Percentiles rank a stretch among this genome's conserved stretches.
These are phyloP conservation scores for Clistopyga incitator DNA, from an alignment of 2,888 invertebrate species.

Conservation along the genomic window DNA sequence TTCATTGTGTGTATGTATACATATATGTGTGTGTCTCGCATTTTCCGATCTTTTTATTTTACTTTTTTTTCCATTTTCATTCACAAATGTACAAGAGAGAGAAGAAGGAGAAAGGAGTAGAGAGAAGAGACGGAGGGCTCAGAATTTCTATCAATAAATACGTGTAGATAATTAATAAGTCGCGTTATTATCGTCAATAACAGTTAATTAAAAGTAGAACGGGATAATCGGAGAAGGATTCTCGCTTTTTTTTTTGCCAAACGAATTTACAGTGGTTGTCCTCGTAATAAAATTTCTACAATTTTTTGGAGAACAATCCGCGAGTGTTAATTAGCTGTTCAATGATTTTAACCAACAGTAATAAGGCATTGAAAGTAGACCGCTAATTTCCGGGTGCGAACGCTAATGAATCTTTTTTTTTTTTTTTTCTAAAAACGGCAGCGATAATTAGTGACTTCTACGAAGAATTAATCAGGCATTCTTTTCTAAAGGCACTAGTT, in stretches of 20 bases:
- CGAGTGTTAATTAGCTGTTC: neutral
- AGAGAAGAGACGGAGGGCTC: slow-evolving; percentile 18
- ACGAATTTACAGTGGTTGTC: neutral
- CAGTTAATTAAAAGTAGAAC: slow-evolving; percentile 74
- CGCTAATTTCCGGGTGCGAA: too few species aligned
- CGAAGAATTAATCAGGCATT: too few species aligned
- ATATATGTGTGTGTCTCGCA: slow-evolving; percentile 3
- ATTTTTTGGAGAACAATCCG: neutral
- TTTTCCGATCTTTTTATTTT: slow-evolving; percentile 17
- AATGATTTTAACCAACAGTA: neutral
- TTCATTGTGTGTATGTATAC: neutral
- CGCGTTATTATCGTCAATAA: slow-evolving; percentile 67
- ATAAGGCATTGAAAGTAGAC: too few species aligned
- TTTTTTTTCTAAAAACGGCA: too few species aligned
- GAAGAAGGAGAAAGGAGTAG: slow-evolving; percentile 65
- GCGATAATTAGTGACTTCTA: neutral
- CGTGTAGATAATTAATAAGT: slow-evolving; percentile 76
- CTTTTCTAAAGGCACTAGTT: neutral
- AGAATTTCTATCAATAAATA: slow-evolving; percentile 80
- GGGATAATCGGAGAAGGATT: neutral
- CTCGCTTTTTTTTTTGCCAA: neutral
- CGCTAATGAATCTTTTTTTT: too few species aligned
- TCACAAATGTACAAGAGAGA: slow-evolving; percentile 74
- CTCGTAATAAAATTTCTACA: neutral
- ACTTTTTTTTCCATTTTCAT: too few species aligned